These are phyloP conservation scores for Pandemis corylana DNA, from an alignment of 2,888 invertebrate species.

Conservation along the genomic window DNA sequence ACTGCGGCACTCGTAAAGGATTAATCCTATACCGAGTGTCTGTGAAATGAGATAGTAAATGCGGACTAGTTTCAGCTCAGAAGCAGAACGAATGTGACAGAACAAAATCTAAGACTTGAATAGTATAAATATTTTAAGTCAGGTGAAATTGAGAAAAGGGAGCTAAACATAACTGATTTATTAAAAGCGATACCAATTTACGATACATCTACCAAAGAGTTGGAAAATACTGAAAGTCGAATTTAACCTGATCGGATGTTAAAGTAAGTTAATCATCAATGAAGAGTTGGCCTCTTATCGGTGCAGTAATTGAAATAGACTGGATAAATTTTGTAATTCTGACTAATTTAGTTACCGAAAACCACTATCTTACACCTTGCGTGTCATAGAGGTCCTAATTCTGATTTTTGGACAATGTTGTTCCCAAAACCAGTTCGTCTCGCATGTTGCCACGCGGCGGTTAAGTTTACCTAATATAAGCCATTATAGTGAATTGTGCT, in stretches of 20 bases:
- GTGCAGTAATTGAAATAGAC: neutral
- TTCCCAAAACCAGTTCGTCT: too few relatives aligned
- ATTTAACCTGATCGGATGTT: neutral
- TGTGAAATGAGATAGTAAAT: conserved; percentile 15
- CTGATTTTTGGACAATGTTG: too few relatives aligned
- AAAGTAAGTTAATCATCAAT: neutral
- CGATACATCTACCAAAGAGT: neutral
- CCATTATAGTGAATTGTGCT: too few relatives aligned
- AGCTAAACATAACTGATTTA: neutral
- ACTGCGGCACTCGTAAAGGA: conserved; percentile 33
- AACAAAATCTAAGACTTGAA: conserved; percentile 16
- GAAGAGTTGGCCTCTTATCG: too few relatives aligned
- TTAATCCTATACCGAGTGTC: conserved; percentile 5
- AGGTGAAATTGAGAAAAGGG: conserved; percentile 8
- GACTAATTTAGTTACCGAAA: too few relatives aligned
- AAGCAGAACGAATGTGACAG: conserved; percentile 20
- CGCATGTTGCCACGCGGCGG: too few relatives aligned
- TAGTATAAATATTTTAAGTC: neutral
- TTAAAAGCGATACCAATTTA: neutral
- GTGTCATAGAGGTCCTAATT: too few relatives aligned
- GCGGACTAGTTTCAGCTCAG: conserved; percentile 18
- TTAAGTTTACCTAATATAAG: too few relatives aligned
- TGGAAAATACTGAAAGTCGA: neutral
- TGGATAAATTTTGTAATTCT: too few relatives aligned
- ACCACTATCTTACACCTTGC: too few relatives aligned